Evolutionary conservation across 2,113 vertebrate species (phyloP).

Genomic region (Lepisosteus oculatus): DNA sequence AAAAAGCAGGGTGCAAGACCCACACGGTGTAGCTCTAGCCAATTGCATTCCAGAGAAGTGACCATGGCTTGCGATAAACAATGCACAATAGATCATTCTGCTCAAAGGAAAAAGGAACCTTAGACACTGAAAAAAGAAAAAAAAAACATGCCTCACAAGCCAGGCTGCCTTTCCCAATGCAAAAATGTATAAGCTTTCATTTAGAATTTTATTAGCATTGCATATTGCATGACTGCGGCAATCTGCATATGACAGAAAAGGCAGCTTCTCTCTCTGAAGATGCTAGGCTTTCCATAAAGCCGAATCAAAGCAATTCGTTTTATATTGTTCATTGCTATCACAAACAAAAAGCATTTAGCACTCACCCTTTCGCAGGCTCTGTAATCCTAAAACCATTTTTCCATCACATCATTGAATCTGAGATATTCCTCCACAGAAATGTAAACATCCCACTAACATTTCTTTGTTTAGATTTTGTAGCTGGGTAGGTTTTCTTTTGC

Average conservation of each 20-base stretch:
- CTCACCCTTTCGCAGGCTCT: slow-evolving; percentile 60
- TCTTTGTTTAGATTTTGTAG: slow-evolving; percentile 86
- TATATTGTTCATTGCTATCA: slow-evolving; percentile 53
- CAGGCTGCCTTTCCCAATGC: slow-evolving; percentile 47
- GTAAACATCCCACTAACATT: slow-evolving; percentile 82
- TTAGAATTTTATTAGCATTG: slow-evolving; percentile 51
- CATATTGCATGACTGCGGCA: slow-evolving; percentile 44
- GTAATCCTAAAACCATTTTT: slow-evolving; percentile 54
- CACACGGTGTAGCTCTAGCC: slow-evolving; percentile 73
- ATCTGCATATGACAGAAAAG: slow-evolving; percentile 37
- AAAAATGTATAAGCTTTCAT: slow-evolving; percentile 53
- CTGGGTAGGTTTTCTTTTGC: slow-evolving; percentile 64
- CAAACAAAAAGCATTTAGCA: slow-evolving; percentile 56
- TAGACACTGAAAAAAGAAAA: slow-evolving; percentile 42
- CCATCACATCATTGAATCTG: slow-evolving; percentile 58
- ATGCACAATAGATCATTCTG: slow-evolving; percentile 69
- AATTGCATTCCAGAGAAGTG: slow-evolving; percentile 79
- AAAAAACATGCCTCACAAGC: slow-evolving; percentile 36
- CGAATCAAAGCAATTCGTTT: slow-evolving; percentile 39
- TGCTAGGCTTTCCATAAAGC: slow-evolving; percentile 35
- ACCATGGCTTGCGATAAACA: slow-evolving; percentile 72
- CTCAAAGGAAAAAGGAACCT: slow-evolving; percentile 48
- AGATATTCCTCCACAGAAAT: slow-evolving; percentile 67
- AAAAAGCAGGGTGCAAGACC: slow-evolving; percentile 68
- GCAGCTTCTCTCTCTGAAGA: slow-evolving; percentile 29